These are phyloP conservation scores for Pristis pectinata DNA, from an alignment of 2,797 vertebrate genomes.

Conservation along the genomic window DNA sequence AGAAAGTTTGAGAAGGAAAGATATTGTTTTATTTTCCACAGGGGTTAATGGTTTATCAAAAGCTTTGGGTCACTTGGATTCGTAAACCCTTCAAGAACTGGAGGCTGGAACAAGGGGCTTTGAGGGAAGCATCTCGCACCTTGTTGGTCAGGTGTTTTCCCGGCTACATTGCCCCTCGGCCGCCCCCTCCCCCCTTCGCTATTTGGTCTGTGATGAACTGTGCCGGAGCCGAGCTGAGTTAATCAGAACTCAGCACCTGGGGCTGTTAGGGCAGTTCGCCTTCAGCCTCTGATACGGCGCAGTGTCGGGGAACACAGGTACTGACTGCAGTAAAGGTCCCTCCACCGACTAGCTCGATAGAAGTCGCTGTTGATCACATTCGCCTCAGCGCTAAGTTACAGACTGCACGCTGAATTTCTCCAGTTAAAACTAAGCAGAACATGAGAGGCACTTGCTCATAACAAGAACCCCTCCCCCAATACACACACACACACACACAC, in stretches of 20 bases:
- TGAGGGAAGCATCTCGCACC: neutral
- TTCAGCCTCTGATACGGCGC: neutral
- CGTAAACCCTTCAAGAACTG: neutral
- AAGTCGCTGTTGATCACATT: slow-evolving; percentile 48
- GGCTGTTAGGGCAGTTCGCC: neutral
- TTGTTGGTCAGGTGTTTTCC: neutral
- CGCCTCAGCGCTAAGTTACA: neutral
- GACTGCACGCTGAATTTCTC: neutral
- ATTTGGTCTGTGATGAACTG: neutral
- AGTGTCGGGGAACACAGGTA: neutral
- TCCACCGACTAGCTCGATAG: slow-evolving; percentile 40
- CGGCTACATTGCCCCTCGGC: too few relatives aligned
- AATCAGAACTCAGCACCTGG: neutral
- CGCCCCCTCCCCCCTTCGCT: neutral
- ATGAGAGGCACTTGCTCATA: neutral
- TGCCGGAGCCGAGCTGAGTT: neutral
- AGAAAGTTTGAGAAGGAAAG: neutral
- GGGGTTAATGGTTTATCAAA: neutral
- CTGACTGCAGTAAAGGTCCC: neutral
- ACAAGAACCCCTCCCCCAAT: neutral
- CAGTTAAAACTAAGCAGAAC: neutral
- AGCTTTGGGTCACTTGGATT: neutral
- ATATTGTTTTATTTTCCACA: neutral
- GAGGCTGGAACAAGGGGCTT: neutral
- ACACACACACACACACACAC: neutral